Evolutionary conservation across 2,888 invertebrate genomes (phyloP).

Genomic region (Listrodromus nycthemerus): DNA sequence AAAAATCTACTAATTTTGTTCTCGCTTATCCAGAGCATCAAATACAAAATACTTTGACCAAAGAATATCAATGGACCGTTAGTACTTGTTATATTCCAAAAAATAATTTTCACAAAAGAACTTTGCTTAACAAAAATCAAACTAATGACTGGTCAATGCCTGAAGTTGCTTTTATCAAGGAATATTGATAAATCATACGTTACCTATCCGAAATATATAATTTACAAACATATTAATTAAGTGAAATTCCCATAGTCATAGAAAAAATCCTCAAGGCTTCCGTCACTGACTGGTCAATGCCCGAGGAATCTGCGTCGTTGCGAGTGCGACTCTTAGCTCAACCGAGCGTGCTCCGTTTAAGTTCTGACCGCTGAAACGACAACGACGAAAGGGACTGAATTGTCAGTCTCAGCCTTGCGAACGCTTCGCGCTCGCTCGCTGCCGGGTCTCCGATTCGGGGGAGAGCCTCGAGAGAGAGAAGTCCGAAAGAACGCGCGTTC

Average conservation of each 20-base stretch:
- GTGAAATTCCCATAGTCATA: not conserved
- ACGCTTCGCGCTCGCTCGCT: not conserved
- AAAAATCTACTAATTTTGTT: too few species aligned
- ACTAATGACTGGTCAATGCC: not conserved
- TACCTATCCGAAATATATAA: not conserved
- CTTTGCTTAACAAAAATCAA: not conserved
- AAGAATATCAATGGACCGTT: too few species aligned
- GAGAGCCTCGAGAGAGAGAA: not conserved
- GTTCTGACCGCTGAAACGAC: not conserved
- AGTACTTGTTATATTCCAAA: not conserved
- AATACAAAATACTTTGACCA: not conserved
- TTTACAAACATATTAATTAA: too few species aligned
- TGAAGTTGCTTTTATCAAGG: not conserved
- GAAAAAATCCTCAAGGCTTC: not conserved
- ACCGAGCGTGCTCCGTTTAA: not conserved
- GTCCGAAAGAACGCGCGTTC: slow-evolving; percentile 64
- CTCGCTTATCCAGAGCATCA: too few species aligned
- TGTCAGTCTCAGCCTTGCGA: not conserved
- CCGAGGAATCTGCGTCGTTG: not conserved
- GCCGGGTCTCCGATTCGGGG: not conserved
- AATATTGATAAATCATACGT: too few species aligned
- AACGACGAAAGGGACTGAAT: not conserved
- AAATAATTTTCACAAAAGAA: not conserved
- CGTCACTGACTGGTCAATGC: not conserved
- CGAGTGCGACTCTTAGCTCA: not conserved